Evolutionary conservation across 2,888 invertebrate species (phyloP), one percentile per base, ranked within the genome.

Genomic region (Leucoma salicis): DNA sequence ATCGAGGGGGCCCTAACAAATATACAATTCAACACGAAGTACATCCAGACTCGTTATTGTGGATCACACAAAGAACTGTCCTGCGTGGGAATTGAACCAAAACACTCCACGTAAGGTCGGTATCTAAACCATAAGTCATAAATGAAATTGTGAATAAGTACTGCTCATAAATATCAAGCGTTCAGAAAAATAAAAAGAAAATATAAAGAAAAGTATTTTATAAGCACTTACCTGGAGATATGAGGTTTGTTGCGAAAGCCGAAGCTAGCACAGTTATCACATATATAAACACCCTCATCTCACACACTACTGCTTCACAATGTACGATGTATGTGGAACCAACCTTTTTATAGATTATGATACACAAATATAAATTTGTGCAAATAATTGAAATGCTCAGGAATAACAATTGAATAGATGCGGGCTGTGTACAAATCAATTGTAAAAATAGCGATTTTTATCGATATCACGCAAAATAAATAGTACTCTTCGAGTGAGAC

Each of bases 231-330:
- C 87, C 83, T 58, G 69, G 50, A 24, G 77, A 68, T 40, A 84
- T 58, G 14, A 81, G 62, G 32, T 64, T 53, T 14, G 50, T 62
- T 16, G 81, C 77, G 37, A 69, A 59, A 45, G 62, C 59, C 25
- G 63, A 56, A 32, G 59, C 51, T 31, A 77, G 43, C 49, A 81
- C 36, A 36, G 76, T 48, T 44, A 76, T 46, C 44, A 76, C 34
- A 35, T 74, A 52, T 49, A 76, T 40, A 34, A 76, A 47, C 67
- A 70, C 66, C 63, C 71, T 81, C 83, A 87, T 84, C 49, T 62
- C 76, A 57, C 42, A 32, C 46, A 47, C 44, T 42, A 41, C 38
- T 46, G 42, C 46, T 48, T 45, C 42, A 53, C 57, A 68, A 58
- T 60, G 63, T 63, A 49, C 49, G 67, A 69, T 66, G 68, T 57